phyloP scores from a whole-genome alignment of 2,888 invertebrate genomes.

The Coleophora flavipennella region DNA sequence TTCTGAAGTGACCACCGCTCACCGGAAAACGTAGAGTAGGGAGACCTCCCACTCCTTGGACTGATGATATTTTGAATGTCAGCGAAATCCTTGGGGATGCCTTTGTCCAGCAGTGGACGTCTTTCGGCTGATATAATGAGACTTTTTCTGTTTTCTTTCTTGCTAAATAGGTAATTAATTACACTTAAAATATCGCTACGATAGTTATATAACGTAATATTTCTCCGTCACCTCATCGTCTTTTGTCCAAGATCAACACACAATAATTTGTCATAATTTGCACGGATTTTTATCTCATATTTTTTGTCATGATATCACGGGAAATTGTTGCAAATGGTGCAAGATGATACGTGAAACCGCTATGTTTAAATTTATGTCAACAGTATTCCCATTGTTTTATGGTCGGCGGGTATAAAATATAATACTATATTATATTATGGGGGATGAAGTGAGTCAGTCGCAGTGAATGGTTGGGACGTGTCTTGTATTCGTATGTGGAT shows the following conservation, averaged over 20 bases:
- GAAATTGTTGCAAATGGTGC: conserved; percentile 44
- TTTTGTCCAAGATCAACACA: conserved; percentile 20
- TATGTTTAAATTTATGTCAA: conserved; percentile 21
- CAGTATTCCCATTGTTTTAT: conserved; percentile 16
- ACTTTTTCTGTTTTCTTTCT: too few relatives aligned
- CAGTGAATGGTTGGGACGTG: conserved; percentile 37
- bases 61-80: too few relatives aligned
- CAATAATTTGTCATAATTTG: conserved; percentile 48
- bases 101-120: too few relatives aligned
- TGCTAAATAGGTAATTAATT: too few relatives aligned
- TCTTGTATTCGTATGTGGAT: conserved; percentile 21
- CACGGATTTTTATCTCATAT: conserved; percentile 29
- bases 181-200: too few relatives aligned
- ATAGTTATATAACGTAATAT: conserved; percentile 2
- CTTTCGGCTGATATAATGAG: too few relatives aligned
- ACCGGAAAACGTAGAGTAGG: too few relatives aligned
- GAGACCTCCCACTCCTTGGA: too few relatives aligned
- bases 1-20: too few relatives aligned
- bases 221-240: conserved; percentile 4
- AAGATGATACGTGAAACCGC: conserved; percentile 17
- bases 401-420: conserved; percentile 16
- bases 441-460: conserved; percentile 21
- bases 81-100: too few relatives aligned
- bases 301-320: conserved; percentile 24
- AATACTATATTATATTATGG: conserved; percentile 19